Evolutionary conservation across 2,113 vertebrate genomes (phyloP).

Genomic region (Lophura nycthemera): DNA sequence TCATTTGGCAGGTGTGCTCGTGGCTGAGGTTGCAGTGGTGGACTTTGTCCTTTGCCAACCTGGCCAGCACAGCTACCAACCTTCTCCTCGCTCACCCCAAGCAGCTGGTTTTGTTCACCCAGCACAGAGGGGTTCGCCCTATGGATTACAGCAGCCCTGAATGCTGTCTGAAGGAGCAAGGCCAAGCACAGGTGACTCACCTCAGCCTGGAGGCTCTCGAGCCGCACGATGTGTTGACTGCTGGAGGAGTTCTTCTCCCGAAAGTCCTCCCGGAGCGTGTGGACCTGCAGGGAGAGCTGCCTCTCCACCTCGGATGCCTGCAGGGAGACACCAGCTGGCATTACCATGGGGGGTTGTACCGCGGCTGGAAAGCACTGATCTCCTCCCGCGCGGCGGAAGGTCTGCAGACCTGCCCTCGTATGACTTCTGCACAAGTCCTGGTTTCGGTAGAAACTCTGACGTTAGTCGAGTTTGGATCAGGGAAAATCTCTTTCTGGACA

Average conservation of each 20-base stretch:
- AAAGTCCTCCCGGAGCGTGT: slow-evolving; percentile 93
- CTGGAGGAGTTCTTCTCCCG: slow-evolving; percentile 93
- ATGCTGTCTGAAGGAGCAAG: not conserved
- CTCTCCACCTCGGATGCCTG: slow-evolving; percentile 95
- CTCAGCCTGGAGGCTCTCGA: slow-evolving; percentile 94
- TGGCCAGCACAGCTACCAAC: not conserved
- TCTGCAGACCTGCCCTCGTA: not conserved
- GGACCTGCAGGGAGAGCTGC: slow-evolving; percentile 95
- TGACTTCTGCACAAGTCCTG: not conserved
- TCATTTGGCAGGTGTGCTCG: not conserved
- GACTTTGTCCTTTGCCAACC: not conserved
- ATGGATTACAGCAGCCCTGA: not conserved
- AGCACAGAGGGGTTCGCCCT: not conserved
- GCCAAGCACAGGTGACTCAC: slow-evolving; percentile 67
- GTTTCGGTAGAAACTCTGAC: not conserved
- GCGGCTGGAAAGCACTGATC: not conserved
- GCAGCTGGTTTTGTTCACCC: not conserved
- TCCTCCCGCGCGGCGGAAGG: not conserved
- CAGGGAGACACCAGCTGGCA: slow-evolving; percentile 33
- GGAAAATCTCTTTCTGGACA: not conserved
- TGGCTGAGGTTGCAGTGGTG: not conserved
- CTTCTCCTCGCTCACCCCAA: not conserved
- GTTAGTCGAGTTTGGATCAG: not conserved
- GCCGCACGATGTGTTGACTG: slow-evolving; percentile 92
- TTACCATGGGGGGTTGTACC: not conserved